Percentiles rank a stretch among this genome's conserved stretches.
Conservation (phyloP, 2,888 invertebrate species). For the Tachina fera region DNA sequence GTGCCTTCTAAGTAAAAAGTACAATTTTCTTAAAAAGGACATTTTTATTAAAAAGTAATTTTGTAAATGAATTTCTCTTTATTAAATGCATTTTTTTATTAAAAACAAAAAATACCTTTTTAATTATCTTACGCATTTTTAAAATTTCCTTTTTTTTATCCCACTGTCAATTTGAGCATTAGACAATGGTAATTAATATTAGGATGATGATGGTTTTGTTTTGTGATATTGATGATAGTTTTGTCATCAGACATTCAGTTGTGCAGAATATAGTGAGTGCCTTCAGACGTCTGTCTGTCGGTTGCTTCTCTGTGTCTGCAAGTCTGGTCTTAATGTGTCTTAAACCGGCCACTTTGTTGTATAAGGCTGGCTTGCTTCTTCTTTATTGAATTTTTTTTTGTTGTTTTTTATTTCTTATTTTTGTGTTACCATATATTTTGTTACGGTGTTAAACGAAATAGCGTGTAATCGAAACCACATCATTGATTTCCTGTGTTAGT, state of each 20-base stretch:
- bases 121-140: neutral
- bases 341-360: slow-evolving; percentile 53
- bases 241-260: slow-evolving; percentile 62
- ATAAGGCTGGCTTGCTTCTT: neutral
- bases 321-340: slow-evolving; percentile 42
- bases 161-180: slow-evolving; percentile 20
- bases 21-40: neutral
- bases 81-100: too few relatives aligned
- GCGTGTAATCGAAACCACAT: slow-evolving; percentile 80
- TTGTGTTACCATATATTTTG: slow-evolving; percentile 11
- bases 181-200: slow-evolving; percentile 2
- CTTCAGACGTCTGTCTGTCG: slow-evolving; percentile 27
- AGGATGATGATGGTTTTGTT: slow-evolving; percentile 7
- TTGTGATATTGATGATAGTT: slow-evolving; percentile 48
- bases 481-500: slow-evolving; percentile 81
- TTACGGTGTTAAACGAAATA: slow-evolving; percentile 68
- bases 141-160: neutral
- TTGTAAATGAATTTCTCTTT: too few relatives aligned
- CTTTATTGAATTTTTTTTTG: neutral
- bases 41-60: neutral
- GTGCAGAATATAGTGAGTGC: slow-evolving; percentile 38
- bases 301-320: slow-evolving; percentile 41
- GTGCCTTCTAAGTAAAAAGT: neutral
- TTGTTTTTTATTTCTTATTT: neutral
- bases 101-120: too few relatives aligned